These are phyloP conservation scores for Cryptus viduatorius DNA, from an alignment of 2,888 invertebrate species.

Conservation along the genomic window DNA sequence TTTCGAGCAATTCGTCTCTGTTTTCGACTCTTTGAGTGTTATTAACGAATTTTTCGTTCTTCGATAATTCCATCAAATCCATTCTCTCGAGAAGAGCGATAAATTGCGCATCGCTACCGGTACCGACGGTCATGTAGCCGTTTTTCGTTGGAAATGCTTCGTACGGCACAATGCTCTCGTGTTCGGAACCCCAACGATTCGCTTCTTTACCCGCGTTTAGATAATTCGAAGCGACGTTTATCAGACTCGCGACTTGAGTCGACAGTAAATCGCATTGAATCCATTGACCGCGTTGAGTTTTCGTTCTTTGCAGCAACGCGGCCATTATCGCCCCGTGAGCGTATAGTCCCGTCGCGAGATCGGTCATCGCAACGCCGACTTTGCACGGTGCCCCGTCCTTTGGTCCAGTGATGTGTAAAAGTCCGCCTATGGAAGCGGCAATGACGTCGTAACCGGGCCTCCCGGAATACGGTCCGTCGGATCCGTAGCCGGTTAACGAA, in stretches of 20 bases:
- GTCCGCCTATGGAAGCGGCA: constrained; percentile 96
- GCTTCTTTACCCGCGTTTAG: constrained; percentile 94
- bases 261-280: constrained; percentile 97
- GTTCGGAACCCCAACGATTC: constrained; percentile 95
- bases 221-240: constrained; percentile 96
- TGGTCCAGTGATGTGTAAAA: constrained; percentile 95
- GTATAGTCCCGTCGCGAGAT: constrained; percentile 96
- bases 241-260: constrained; percentile 95
- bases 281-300: constrained; percentile 94
- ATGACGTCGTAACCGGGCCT: constrained; percentile 99
- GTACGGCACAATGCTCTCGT: constrained; percentile 97
- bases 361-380: constrained; percentile 96
- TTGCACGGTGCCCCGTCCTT: constrained; percentile 94
- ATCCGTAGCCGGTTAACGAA: constrained; percentile 97
- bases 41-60: constrained; percentile 89
- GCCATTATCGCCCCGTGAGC: constrained; percentile 98
- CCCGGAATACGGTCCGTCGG: constrained; percentile 92
- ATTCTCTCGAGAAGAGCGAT: constrained; percentile 89
- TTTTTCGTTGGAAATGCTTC: constrained; percentile 94
- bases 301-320: constrained; percentile 91
- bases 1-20: constrained; percentile 89
- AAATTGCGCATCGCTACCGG: constrained; percentile 95
- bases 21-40: constrained; percentile 92
- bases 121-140: constrained; percentile 94
- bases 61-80: constrained; percentile 87